phyloP scores from a whole-genome alignment of 2,113 vertebrate genomes.

The Cygnus atratus region DNA sequence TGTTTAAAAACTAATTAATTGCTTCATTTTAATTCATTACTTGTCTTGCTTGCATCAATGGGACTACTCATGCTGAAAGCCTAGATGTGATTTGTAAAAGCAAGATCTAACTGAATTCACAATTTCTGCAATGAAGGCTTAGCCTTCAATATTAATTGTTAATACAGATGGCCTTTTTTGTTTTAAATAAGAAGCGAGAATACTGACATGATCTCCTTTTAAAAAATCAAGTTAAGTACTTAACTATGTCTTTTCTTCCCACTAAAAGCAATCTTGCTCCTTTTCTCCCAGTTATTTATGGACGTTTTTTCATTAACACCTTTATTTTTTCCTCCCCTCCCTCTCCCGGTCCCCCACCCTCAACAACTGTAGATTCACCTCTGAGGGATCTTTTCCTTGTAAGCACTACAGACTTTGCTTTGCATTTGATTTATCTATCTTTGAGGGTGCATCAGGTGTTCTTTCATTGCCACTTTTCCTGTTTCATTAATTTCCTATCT shows the following conservation, averaged over 20 bases:
- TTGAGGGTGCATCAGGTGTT: neutral
- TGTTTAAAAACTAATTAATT: neutral
- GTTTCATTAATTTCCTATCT: neutral
- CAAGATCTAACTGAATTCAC: neutral
- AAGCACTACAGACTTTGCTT: neutral
- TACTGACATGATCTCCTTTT: neutral
- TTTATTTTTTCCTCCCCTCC: neutral
- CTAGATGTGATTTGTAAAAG: neutral
- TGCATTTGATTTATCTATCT: neutral
- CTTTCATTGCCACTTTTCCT: neutral
- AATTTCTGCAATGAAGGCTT: neutral
- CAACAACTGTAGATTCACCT: neutral
- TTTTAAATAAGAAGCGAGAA: neutral
- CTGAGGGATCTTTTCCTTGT: neutral
- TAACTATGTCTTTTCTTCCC: neutral
- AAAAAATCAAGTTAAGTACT: neutral
- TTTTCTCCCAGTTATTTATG: neutral
- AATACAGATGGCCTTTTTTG: neutral
- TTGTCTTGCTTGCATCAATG: neutral
- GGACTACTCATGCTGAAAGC: neutral
- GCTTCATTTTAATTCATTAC: neutral
- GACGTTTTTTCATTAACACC: neutral
- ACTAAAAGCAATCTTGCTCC: neutral
- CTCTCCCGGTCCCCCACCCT: neutral
- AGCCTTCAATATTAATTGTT: neutral